phyloP scores from a whole-genome alignment of 2,113 vertebrate species.

The Megaceryle torquata region DNA sequence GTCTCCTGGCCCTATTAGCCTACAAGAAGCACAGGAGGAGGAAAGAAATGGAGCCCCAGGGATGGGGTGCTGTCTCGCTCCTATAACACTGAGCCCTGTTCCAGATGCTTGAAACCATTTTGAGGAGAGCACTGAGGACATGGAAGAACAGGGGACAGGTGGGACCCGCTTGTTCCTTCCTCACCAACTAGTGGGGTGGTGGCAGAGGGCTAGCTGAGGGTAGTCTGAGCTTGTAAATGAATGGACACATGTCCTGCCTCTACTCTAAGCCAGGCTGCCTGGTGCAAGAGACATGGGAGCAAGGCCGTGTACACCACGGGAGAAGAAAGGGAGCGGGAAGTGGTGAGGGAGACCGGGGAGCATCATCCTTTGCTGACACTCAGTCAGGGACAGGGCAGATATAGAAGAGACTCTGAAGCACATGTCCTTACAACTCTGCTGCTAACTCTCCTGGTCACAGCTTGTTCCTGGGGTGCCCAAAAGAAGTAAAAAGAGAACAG shows the following conservation, averaged over 20 bases:
- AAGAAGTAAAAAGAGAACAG: background rate
- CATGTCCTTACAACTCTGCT: background rate
- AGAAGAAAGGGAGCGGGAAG: fast-evolving
- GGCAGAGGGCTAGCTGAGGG: background rate
- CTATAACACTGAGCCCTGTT: background rate
- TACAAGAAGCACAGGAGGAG: background rate
- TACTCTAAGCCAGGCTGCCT: background rate
- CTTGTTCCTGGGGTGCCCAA: background rate
- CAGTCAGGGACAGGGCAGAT: background rate
- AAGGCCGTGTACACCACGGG: fast-evolving
- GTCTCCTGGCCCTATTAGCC: background rate
- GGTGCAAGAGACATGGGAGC: fast-evolving
- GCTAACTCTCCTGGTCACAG: background rate
- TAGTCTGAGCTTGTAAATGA: background rate
- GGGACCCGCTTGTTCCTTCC: background rate
- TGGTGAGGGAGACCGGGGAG: background rate
- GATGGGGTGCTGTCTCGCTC: background rate
- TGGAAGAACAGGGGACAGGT: background rate
- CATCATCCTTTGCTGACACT: background rate
- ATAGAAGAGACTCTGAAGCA: background rate
- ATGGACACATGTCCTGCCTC: background rate
- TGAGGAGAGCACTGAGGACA: background rate
- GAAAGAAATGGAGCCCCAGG: background rate
- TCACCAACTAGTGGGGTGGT: background rate
- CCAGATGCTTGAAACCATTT: background rate